Evolutionary conservation across 2,113 vertebrate species (phyloP), one percentile per base, ranked within the genome.

Genomic region (Carassius carassius): DNA sequence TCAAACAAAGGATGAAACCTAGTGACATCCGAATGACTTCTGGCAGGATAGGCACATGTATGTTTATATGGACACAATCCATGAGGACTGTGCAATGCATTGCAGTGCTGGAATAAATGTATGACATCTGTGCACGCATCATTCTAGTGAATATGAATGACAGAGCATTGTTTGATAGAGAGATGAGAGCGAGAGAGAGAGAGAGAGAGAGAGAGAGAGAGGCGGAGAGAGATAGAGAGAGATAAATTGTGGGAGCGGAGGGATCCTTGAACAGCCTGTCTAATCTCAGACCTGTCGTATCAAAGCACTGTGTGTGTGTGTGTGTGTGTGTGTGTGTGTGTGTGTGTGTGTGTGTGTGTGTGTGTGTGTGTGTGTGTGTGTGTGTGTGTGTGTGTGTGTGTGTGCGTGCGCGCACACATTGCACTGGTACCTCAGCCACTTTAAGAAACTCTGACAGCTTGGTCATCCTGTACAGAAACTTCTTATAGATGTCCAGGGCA

Each of bases 391-490:
- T 35, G 29, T 11, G 44, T 41, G 73, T 47, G 23, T 73, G 51
- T 6, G 21, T 47, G 70, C n/a, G n/a, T n/a, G n/a, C n/a, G n/a
- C n/a, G n/a, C n/a, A n/a, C n/a, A n/a, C n/a, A n/a, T n/a, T 5
- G 16, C 23, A 29, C 62, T 56, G 5, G 21, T 93, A 95, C 94
- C 94, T 95, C 94, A 1, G 94, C 94, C 84, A 95, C 94, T 93
- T 94, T 95, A 87, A 95, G 94, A 81, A 95, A 95, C 93, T 95
- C 94, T 0, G 94, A 95, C 81, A 95, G 90, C 89, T 95, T 95
- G 5, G 94, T 95, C 94, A 95, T 95, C 89, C 94, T 92, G 92
- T 90, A 94, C 23, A 95, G 93, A 83, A 95, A 95, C 83, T 95
- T 95, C 91, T 95, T 95, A 87, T 95, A 95, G 90, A 95, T 95